These are phyloP conservation scores for Apocrypta bakeri DNA, from an alignment of 1,140 invertebrate species.

Conservation along the genomic window DNA sequence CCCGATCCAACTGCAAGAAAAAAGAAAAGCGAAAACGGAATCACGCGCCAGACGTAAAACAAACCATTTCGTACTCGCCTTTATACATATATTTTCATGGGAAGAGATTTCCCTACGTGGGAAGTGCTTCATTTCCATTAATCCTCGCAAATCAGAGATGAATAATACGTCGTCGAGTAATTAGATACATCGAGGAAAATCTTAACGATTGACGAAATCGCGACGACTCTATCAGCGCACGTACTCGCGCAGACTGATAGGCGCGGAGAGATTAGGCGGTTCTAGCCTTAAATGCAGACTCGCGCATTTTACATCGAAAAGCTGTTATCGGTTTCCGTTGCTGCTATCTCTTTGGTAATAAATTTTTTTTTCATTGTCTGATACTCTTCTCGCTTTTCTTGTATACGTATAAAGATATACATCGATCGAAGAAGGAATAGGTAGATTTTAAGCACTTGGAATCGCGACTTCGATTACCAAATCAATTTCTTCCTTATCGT, in stretches of 20 bases:
- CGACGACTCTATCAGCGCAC: neutral
- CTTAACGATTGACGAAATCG: neutral
- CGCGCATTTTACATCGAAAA: conserved; percentile 20
- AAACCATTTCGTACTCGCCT: neutral
- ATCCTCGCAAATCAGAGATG: neutral
- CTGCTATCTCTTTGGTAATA: conserved; percentile 3
- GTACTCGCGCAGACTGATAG: neutral
- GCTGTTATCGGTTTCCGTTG: conserved; percentile 26
- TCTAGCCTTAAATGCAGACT: neutral
- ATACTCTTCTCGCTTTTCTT: neutral
- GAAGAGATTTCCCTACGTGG: neutral
- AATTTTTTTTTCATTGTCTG: neutral
- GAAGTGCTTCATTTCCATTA: neutral
- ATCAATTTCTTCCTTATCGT: conserved; percentile 34
- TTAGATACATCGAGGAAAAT: neutral
- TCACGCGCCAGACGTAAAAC: neutral
- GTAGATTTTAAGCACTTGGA: conserved; percentile 8
- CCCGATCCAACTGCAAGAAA: neutral
- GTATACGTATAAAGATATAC: too few relatives aligned
- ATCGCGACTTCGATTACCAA: conserved; percentile 33
- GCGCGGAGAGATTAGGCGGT: neutral
- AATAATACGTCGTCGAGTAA: neutral
- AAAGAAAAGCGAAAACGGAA: neutral
- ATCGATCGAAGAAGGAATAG: conserved; percentile 1
- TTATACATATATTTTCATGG: neutral